phyloP scores from a whole-genome alignment of 2,797 vertebrate genomes.

The Capromys pilorides region DNA sequence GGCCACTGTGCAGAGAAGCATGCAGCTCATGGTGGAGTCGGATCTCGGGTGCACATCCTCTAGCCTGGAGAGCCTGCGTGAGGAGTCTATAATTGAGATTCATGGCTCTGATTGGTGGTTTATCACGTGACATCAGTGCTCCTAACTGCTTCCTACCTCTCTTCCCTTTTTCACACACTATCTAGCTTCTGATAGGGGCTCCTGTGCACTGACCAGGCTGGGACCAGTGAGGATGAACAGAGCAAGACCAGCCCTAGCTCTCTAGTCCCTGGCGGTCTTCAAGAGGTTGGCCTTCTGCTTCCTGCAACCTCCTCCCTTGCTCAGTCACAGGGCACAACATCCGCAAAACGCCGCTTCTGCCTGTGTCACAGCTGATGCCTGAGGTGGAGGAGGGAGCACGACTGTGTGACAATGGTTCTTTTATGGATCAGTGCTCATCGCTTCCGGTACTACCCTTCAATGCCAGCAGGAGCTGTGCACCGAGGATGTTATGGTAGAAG shows the following conservation, averaged over 20 bases:
- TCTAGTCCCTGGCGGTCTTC: neutral
- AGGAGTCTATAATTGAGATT: neutral
- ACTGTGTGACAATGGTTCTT: no score
- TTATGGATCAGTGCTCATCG: no score
- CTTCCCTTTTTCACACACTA: rapidly evolving
- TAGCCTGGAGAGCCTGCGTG: rapidly evolving
- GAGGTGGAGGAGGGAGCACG: no score
- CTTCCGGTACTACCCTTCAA: no score
- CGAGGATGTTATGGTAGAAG: no score
- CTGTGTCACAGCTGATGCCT: no score
- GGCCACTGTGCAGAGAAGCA: neutral
- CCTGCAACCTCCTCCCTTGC: no score
- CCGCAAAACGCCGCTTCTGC: no score
- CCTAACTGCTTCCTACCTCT: no score
- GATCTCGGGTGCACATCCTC: rapidly evolving
- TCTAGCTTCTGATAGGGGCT: no score
- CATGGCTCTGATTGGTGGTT: neutral
- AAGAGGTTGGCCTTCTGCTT: rapidly evolving
- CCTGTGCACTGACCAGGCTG: neutral
- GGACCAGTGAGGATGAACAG: neutral
- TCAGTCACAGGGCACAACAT: no score
- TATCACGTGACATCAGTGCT: neutral
- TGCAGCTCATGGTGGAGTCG: neutral
- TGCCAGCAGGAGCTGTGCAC: no score
- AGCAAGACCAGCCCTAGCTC: neutral